A percentile compares a stretch with the other conserved stretches of the same genome.
phyloP scores from a whole-genome alignment of 2,888 invertebrate genomes.

The Drosophila paranaensis region DNA sequence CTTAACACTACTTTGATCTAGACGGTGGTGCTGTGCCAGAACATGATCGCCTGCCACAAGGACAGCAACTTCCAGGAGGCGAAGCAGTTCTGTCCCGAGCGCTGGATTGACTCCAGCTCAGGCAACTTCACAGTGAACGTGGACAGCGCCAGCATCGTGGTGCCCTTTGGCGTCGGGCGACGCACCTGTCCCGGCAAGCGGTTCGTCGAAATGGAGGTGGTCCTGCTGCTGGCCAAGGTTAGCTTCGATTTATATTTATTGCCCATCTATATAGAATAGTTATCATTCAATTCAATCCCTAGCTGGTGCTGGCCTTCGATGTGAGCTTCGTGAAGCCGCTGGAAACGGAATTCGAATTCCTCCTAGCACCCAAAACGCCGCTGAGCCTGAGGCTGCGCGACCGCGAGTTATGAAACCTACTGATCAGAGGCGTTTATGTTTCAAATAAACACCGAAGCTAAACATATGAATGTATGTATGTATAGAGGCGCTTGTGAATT shows the following conservation, averaged over 20 bases:
- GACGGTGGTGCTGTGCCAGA: constrained; percentile 92
- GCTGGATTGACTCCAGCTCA: constrained; percentile 87
- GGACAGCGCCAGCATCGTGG: constrained; percentile 87
- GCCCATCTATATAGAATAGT: neutral
- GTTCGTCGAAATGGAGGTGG: constrained; percentile 91
- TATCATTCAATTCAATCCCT: constrained; percentile 36
- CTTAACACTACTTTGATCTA: constrained; percentile 73
- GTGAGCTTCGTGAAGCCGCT: constrained; percentile 89
- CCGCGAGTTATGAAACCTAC: constrained; percentile 82
- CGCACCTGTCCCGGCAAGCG: constrained; percentile 94
- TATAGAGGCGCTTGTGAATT: constrained; percentile 16
- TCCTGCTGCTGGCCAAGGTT: constrained; percentile 90
- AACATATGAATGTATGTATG: neutral
- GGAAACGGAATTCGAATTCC: constrained; percentile 92
- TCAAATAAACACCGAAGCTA: constrained; percentile 28
- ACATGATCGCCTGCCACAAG: constrained; percentile 91
- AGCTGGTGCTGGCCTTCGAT: constrained; percentile 90
- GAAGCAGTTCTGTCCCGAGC: constrained; percentile 89
- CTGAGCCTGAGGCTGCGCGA: constrained; percentile 89
- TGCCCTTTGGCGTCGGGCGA: constrained; percentile 92
- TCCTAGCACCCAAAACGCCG: constrained; percentile 91
- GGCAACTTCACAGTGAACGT: constrained; percentile 83
- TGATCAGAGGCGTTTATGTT: constrained; percentile 17
- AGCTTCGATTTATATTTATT: constrained; percentile 15
- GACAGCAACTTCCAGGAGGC: constrained; percentile 91